A percentile compares a stretch with the other conserved stretches of the same genome.
These are phyloP conservation scores for Phengaris arion DNA, from an alignment of 2,888 invertebrate species.

Conservation along the genomic window DNA sequence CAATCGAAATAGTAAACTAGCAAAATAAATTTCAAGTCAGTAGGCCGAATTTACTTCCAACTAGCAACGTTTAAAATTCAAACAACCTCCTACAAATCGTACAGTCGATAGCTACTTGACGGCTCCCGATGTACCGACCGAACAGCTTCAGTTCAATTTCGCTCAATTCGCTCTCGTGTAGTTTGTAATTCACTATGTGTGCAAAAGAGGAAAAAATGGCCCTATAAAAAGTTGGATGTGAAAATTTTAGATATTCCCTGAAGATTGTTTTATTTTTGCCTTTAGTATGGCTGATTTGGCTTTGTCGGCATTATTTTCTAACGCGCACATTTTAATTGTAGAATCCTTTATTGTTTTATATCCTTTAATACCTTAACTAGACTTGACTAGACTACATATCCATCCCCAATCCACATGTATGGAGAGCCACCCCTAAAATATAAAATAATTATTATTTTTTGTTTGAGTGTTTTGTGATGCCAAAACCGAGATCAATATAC, in stretches of 20 bases:
- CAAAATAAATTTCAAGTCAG: neutral
- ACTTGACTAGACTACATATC: too few species aligned
- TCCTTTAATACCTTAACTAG: too few species aligned
- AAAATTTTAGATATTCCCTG: neutral
- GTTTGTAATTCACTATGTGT: slow-evolving; percentile 8
- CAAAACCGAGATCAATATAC: too few species aligned
- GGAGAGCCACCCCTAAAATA: too few species aligned
- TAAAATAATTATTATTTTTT: too few species aligned
- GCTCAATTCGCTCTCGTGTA: slow-evolving; percentile 4
- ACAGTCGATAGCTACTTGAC: slow-evolving; percentile 12
- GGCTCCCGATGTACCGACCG: neutral
- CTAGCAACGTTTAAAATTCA: slow-evolving; percentile 12
- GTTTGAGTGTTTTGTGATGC: too few species aligned
- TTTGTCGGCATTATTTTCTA: neutral
- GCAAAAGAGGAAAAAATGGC: slow-evolving; percentile 13
- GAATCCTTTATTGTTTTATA: too few species aligned
- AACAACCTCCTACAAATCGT: slow-evolving; percentile 14
- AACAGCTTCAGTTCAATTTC: slow-evolving; percentile 14
- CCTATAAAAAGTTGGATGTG: neutral
- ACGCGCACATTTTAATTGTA: too few species aligned
- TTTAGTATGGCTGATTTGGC: neutral
- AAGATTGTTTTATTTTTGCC: neutral
- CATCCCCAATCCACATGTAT: too few species aligned
- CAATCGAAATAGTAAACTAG: neutral
- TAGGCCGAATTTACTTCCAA: slow-evolving; percentile 12